Base-by-base conservation (phyloP, 1,140 invertebrate species). In the Drosophila lacertosa region DNA sequence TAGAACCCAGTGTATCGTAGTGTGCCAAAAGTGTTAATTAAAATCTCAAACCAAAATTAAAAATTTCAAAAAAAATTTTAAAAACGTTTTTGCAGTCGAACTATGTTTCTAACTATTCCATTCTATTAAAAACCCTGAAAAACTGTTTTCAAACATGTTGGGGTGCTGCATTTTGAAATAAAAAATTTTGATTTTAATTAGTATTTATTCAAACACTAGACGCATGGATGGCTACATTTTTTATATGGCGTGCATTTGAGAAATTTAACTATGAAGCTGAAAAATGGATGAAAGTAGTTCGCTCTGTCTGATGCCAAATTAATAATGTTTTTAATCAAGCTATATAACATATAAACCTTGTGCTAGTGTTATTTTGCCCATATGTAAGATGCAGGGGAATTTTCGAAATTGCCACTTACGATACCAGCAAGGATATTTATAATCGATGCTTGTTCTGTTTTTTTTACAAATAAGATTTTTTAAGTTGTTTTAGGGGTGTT, bases 1-100 rank as follows among this genome's bases (percentile, higher is more conserved):
- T 20, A 55, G 5, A 48, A 54, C 16, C 39, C 48, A 15, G 15
- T 33, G 15, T 20, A 26, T 11, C 45, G 18, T 35, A 44, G 33
- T 48, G 20, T 18, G 73, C 67, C 73, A 11, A 51, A 67, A 62
- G 53, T 33, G 45, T 59, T 50, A n/a, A 54, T 16, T 26, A 45
- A 32, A 24, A n/a, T 40, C 26, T n/a, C 16, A 51, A 66, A 62
- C 20, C 15, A 64, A 65, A 58, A 51, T 26, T 11, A 6, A 37
- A 7, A 53, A 54, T 53, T 67, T 48, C 4, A 22, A 39, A 20
- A 1, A 22, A 37, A n/a, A n/a, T n/a, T 47, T 47, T 59, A 16
- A 7, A 32, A 53, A 33, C 2, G n/a, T 11, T 1, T 29, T 2
- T 4, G 4, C 2, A 9, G 3, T 13, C 45, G 13, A 47, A 16